phyloP scores from a whole-genome alignment of 2,113 vertebrate genomes.

The Antechinus stuartii region DNA sequence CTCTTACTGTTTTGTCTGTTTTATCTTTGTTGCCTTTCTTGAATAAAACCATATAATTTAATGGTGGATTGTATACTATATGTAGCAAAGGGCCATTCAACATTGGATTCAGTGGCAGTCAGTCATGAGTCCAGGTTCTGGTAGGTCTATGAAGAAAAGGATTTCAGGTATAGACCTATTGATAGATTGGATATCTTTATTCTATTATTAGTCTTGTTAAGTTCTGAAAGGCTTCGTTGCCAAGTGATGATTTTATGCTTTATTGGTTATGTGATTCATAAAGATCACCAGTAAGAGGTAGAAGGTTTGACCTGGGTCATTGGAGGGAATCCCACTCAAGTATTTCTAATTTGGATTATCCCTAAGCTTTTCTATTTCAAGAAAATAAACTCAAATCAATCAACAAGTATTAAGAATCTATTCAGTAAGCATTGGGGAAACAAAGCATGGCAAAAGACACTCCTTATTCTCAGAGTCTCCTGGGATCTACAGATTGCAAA shows the following conservation, averaged over 20 bases:
- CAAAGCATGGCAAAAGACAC: not conserved
- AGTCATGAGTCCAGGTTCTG: not conserved
- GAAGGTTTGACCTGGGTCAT: not conserved
- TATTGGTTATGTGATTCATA: not conserved
- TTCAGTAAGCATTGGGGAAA: not conserved
- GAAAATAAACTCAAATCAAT: not conserved
- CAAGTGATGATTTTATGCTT: not conserved
- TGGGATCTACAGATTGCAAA: not conserved
- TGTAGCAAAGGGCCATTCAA: not conserved
- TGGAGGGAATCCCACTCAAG: not conserved
- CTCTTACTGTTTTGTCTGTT: not conserved
- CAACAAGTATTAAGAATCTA: not conserved
- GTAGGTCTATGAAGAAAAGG: not conserved
- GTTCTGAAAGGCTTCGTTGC: not conserved
- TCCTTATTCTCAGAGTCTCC: not conserved
- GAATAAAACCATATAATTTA: not conserved
- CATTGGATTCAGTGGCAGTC: not conserved
- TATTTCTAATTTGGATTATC: not conserved
- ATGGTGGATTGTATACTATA: not conserved
- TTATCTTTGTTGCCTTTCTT: not conserved
- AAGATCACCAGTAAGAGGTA: not conserved
- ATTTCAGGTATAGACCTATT: not conserved
- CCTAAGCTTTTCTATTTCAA: not conserved
- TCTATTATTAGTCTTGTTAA: not conserved
- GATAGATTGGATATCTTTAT: not conserved